A percentile compares a stretch with the other conserved stretches of the same genome.
Conservation (phyloP, 2,888 invertebrate species). For the Drosophila borborema region DNA sequence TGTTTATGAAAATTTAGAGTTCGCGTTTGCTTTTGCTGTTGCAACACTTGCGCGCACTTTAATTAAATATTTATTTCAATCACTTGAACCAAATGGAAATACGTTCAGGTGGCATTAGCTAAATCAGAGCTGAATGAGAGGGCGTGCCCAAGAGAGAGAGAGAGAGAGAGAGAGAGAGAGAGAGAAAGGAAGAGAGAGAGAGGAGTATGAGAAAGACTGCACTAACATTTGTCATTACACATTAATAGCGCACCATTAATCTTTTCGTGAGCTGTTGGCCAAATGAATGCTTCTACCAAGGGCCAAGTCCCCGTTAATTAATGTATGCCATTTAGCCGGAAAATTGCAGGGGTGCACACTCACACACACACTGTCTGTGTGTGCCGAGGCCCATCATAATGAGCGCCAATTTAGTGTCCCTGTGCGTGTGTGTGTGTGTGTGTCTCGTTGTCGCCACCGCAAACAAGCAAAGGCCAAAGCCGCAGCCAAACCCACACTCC, state of each 20-base stretch:
- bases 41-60: constrained; percentile 68
- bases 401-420: constrained; percentile 76
- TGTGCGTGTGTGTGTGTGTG: constrained; percentile 37
- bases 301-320: constrained; percentile 75
- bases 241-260: constrained; percentile 84
- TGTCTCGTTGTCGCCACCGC: constrained; percentile 70
- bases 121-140: constrained; percentile 30
- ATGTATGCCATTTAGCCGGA: constrained; percentile 79
- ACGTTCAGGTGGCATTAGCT: constrained; percentile 31
- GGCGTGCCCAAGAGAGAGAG: background rate
- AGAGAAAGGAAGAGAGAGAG: background rate
- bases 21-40: constrained; percentile 26
- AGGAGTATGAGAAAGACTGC: constrained; percentile 26
- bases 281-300: constrained; percentile 66
- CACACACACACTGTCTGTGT: constrained; percentile 34
- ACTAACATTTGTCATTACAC: constrained; percentile 83
- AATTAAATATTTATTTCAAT: constrained; percentile 81
- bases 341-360: constrained; percentile 70
- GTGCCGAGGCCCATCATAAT: constrained; percentile 65
- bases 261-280: constrained; percentile 72
- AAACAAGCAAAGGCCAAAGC: constrained; percentile 77
- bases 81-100: constrained; percentile 65
- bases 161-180: background rate
- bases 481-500: constrained; percentile 34
- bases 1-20: constrained; percentile 79